These are phyloP conservation scores for Sebastes iracundus DNA, from an alignment of 2,797 vertebrate genomes.

Conservation along the genomic window DNA sequence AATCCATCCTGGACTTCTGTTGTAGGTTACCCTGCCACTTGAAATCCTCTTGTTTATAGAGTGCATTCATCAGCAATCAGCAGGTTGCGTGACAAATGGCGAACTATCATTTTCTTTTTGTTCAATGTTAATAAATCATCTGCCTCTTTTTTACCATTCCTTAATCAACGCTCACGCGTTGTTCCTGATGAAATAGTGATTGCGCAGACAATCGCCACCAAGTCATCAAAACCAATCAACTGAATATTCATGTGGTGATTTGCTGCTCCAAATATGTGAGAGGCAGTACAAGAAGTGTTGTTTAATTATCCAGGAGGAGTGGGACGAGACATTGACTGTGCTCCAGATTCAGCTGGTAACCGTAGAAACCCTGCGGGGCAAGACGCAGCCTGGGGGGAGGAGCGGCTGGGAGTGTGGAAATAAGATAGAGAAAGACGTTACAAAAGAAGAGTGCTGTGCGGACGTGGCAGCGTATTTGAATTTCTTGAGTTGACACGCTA, in stretches of 20 bases:
- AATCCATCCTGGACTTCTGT: slow-evolving; percentile 19
- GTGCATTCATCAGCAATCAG: neutral
- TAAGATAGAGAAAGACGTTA: slow-evolving; percentile 14
- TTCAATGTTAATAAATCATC: slow-evolving; percentile 31
- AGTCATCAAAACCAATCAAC: slow-evolving; percentile 48
- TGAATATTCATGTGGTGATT: slow-evolving; percentile 63
- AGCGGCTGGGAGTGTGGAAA: slow-evolving; percentile 1
- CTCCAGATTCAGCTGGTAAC: slow-evolving; percentile 52
- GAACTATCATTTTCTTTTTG: slow-evolving; percentile 14
- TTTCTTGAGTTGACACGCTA: neutral
- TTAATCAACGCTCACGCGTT: slow-evolving; percentile 25
- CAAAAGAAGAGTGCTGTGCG: neutral
- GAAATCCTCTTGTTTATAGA: slow-evolving; percentile 26
- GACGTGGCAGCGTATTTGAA: neutral
- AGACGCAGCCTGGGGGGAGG: slow-evolving; percentile 26
- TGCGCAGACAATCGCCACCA: slow-evolving; percentile 34
- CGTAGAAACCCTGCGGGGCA: slow-evolving; percentile 50
- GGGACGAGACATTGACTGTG: slow-evolving; percentile 31
- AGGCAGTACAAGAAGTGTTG: slow-evolving; percentile 29
- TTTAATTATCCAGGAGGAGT: slow-evolving; percentile 65
- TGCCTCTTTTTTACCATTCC: neutral
- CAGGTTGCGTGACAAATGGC: neutral
- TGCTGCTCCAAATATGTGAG: slow-evolving; percentile 40
- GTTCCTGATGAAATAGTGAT: slow-evolving; percentile 50
- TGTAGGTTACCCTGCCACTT: slow-evolving; percentile 22